Percentiles rank a stretch among this genome's conserved stretches.
Conservation (phyloP, 2,113 vertebrate species). For the Amblyornis subalaris region DNA sequence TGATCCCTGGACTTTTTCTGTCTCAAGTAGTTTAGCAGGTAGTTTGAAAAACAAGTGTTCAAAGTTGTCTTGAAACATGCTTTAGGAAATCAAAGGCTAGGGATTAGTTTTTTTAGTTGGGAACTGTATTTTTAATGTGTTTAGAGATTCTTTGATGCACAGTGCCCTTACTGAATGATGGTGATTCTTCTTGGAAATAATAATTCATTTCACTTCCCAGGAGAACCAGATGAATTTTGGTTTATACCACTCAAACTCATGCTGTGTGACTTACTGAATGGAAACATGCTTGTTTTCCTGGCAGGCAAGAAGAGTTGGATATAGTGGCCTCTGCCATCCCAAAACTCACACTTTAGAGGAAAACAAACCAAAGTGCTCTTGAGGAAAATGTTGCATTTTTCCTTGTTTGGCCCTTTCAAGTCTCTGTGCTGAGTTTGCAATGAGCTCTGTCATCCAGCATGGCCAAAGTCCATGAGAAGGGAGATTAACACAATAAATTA, state of each 20-base stretch:
- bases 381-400: not conserved
- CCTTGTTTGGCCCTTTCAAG: not conserved
- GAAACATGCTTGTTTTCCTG: not conserved
- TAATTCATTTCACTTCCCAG: not conserved
- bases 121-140: not conserved
- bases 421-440: not conserved
- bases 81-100: not conserved
- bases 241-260: accelerated
- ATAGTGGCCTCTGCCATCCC: not conserved
- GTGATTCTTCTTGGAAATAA: not conserved
- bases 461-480: not conserved
- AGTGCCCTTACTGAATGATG: not conserved
- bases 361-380: not conserved
- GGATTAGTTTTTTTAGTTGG: not conserved
- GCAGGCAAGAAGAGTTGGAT: not conserved
- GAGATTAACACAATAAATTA: not conserved
- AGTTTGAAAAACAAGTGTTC: not conserved
- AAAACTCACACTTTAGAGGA: not conserved
- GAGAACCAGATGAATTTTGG: not conserved
- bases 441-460: not conserved
- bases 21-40: not conserved
- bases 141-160: not conserved
- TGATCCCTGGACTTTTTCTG: not conserved
- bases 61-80: not conserved
- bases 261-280: not conserved